Percentiles rank a stretch among this genome's conserved stretches.
These are phyloP conservation scores for Clepsis dumicolana DNA, from an alignment of 2,888 invertebrate species.

Conservation along the genomic window DNA sequence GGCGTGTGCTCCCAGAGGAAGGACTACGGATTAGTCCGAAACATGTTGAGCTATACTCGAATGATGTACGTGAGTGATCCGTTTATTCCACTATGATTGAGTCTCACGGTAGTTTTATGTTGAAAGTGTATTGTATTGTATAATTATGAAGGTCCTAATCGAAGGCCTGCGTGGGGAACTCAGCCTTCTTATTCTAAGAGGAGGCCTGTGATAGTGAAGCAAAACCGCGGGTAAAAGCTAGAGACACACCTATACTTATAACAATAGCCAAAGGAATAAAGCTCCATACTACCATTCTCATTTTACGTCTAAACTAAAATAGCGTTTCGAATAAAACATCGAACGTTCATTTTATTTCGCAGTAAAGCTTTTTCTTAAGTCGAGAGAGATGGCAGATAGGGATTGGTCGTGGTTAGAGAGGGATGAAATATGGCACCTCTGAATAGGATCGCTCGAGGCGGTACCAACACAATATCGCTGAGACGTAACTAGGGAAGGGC, in stretches of 20 bases:
- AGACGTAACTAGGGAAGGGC: constrained; percentile 52
- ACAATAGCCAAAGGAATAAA: not conserved
- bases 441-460: constrained; percentile 58
- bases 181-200: too few relatives aligned
- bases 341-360: constrained; percentile 54
- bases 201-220: too few relatives aligned
- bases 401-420: constrained; percentile 45
- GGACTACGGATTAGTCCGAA: too few relatives aligned
- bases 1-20: too few relatives aligned
- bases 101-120: too few relatives aligned
- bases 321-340: constrained; percentile 61
- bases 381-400: constrained; percentile 46
- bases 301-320: constrained; percentile 48
- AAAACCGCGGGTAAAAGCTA: too few relatives aligned
- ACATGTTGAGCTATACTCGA: too few relatives aligned
- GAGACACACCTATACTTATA: not conserved
- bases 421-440: constrained; percentile 51
- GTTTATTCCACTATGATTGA: too few relatives aligned
- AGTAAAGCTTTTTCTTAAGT: constrained; percentile 49
- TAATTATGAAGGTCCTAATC: too few relatives aligned
- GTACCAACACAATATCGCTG: constrained; percentile 64
- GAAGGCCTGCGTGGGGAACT: too few relatives aligned
- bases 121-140: too few relatives aligned
- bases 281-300: constrained; percentile 17
- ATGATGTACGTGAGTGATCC: too few relatives aligned